Percentiles rank a stretch among this genome's conserved stretches.
phyloP scores from a whole-genome alignment of 1,140 invertebrate genomes.

The Solenopsis invicta region DNA sequence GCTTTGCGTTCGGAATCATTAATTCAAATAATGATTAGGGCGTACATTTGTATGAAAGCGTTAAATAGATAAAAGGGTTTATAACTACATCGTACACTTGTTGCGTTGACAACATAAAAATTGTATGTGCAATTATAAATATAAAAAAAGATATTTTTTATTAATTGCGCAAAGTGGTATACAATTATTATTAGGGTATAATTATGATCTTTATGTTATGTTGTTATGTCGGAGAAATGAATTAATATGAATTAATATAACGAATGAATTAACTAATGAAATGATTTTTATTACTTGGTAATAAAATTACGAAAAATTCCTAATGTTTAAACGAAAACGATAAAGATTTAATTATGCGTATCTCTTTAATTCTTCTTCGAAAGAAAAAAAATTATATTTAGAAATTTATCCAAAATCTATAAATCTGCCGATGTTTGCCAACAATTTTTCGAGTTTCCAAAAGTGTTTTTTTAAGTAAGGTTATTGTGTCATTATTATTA shows the following conservation, averaged over 20 bases:
- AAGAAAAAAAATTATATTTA: not conserved
- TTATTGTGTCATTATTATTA: slow-evolving; percentile 17
- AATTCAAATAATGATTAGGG: slow-evolving; percentile 44
- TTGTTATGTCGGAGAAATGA: not conserved
- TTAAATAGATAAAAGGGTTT: slow-evolving; percentile 33
- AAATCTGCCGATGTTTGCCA: slow-evolving; percentile 41
- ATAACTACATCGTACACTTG: slow-evolving; percentile 31
- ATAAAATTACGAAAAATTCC: not conserved
- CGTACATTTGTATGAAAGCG: not conserved
- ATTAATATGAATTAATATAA: not conserved
- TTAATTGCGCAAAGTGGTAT: not conserved
- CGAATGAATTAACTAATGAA: no score
- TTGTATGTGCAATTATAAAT: not conserved
- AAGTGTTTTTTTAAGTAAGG: not conserved
- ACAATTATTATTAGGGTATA: not conserved
- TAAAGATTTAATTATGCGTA: not conserved
- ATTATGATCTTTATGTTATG: not conserved
- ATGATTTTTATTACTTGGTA: not conserved
- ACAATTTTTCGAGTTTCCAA: not conserved
- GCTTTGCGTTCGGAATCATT: not conserved
- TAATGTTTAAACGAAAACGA: slow-evolving; percentile 10
- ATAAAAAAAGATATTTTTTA: not conserved
- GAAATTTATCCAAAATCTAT: not conserved
- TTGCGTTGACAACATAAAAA: slow-evolving; percentile 31
- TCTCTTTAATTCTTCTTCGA: not conserved